A percentile compares a stretch with the other conserved stretches of the same genome.
These are phyloP conservation scores for Acronicta psi DNA, from an alignment of 2,888 invertebrate genomes.

Conservation along the genomic window DNA sequence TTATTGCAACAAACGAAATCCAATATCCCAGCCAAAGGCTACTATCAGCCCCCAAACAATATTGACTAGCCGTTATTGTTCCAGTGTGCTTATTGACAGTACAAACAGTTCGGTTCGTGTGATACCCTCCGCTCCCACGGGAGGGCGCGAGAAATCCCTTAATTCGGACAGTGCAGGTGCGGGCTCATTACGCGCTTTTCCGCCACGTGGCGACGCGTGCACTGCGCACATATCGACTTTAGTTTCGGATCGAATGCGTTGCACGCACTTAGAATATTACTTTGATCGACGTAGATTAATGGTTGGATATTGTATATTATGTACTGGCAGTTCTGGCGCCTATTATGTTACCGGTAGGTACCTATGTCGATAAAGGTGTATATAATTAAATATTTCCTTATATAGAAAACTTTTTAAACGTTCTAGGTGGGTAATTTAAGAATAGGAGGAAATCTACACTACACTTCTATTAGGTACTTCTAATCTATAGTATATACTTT, in stretches of 20 bases:
- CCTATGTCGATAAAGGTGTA: too few relatives aligned
- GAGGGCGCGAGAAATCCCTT: constrained; percentile 89
- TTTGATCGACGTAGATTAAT: constrained; percentile 67
- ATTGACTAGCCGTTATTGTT: constrained; percentile 77
- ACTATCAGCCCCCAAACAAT: constrained; percentile 60
- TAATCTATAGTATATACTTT: too few relatives aligned
- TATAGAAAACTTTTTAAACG: too few relatives aligned
- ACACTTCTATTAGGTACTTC: too few relatives aligned
- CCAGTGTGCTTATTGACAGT: constrained; percentile 77
- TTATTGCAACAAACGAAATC: constrained; percentile 58
- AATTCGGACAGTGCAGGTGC: constrained; percentile 87
- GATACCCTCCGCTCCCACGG: constrained; percentile 82
- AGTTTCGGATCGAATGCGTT: constrained; percentile 70
- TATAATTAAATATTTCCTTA: too few relatives aligned
- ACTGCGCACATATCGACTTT: constrained; percentile 64
- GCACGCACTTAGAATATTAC: constrained; percentile 72
- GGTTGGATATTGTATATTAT: constrained; percentile 43
- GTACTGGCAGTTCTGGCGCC: constrained; percentile 23
- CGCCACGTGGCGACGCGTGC: constrained; percentile 85
- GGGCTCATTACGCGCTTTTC: constrained; percentile 86
- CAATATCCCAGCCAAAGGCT: constrained; percentile 63
- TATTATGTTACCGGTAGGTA: constrained; percentile 9
- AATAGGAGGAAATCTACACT: too few relatives aligned
- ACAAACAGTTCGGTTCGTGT: constrained; percentile 76
- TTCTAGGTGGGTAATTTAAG: too few relatives aligned